Percentiles rank a stretch among this genome's conserved stretches.
Evolutionary conservation across 2,888 invertebrate species (phyloP).

Genomic region (Neuroscelio doddi): DNA sequence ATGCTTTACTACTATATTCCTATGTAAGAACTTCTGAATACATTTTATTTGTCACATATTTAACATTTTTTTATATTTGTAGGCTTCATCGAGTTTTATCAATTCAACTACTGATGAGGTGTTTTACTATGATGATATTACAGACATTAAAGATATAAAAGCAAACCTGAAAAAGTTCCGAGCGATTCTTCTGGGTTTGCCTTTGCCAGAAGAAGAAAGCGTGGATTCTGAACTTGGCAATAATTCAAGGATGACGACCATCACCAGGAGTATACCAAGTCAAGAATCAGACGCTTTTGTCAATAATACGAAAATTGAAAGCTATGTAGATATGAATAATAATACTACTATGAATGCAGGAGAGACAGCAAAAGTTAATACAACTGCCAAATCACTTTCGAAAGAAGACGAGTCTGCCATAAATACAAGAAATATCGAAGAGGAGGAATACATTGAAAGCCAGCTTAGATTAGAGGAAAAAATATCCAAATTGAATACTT

Average conservation of each 20-base stretch:
- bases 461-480: background rate
- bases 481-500: background rate
- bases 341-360: too few species aligned
- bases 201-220: slow-evolving; percentile 23
- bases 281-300: background rate
- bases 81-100: background rate
- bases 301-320: too few species aligned
- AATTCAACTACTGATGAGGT: background rate
- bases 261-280: background rate
- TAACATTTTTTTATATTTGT: slow-evolving; percentile 1
- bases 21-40: background rate
- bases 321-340: too few species aligned
- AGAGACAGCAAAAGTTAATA: too few species aligned
- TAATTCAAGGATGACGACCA: background rate
- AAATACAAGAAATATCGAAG: background rate
- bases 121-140: slow-evolving; percentile 37
- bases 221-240: background rate
- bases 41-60: background rate
- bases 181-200: slow-evolving; percentile 45
- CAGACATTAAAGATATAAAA: slow-evolving; percentile 42
- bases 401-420: too few species aligned
- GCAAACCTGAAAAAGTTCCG: slow-evolving; percentile 47
- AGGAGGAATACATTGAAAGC: background rate
- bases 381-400: too few species aligned
- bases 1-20: too few species aligned